A percentile compares a stretch with the other conserved stretches of the same genome.
Conservation (phyloP, 1,140 invertebrate species). For the Pseudomyrmex pallidus region DNA sequence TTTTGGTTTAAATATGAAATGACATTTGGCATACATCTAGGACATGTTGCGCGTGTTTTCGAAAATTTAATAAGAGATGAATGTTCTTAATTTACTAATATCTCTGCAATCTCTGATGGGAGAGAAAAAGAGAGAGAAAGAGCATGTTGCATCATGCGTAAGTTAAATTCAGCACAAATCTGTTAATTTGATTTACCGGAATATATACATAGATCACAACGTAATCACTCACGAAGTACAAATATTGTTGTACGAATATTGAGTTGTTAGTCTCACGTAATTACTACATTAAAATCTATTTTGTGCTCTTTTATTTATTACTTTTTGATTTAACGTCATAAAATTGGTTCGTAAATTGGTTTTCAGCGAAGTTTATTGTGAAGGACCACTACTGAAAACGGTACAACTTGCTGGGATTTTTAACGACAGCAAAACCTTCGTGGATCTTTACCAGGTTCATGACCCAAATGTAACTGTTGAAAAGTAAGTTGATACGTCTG, state of each 20-base stretch:
- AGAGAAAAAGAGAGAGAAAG: no score
- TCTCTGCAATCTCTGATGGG: no score
- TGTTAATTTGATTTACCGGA: neutral
- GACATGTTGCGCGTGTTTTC: no score
- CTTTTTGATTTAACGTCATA: neutral
- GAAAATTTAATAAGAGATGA: no score
- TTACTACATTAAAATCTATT: no score
- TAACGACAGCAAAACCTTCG: slow-evolving; percentile 96
- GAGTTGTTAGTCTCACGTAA: neutral
- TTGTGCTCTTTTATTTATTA: slow-evolving; percentile 15
- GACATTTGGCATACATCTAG: no score
- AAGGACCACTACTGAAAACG: slow-evolving; percentile 91
- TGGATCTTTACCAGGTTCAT: slow-evolving; percentile 93
- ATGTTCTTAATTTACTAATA: no score
- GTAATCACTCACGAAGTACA: neutral
- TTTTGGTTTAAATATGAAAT: no score
- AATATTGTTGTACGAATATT: neutral
- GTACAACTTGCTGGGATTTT: slow-evolving; percentile 92
- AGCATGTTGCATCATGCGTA: no score
- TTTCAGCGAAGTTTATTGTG: slow-evolving; percentile 93
- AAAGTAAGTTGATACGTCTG: slow-evolving; percentile 78
- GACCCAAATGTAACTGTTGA: slow-evolving; percentile 88
- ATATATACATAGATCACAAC: no score
- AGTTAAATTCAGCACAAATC: slow-evolving; percentile 1
- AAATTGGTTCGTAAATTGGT: slow-evolving; percentile 17